phyloP scores from a whole-genome alignment of 2,888 invertebrate species.

The Ophioninae sp. region DNA sequence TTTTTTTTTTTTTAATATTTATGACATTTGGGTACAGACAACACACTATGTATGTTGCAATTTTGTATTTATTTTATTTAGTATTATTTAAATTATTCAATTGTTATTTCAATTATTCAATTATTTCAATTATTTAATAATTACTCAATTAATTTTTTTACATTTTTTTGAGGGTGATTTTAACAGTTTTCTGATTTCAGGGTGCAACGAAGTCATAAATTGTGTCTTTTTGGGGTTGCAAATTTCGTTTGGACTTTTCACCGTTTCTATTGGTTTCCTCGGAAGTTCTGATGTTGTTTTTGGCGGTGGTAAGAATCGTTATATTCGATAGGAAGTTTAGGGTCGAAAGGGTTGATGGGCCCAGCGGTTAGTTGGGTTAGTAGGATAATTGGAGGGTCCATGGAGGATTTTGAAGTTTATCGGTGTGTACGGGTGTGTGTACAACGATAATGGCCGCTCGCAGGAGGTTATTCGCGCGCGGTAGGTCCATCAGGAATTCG shows the following conservation, averaged over 20 bases:
- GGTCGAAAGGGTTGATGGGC: conserved; percentile 22
- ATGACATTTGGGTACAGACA: neutral
- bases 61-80: no score
- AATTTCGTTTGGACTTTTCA: neutral
- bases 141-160: no score
- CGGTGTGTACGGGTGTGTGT: neutral
- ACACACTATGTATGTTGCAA: no score
- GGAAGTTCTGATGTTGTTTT: neutral
- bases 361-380: conserved; percentile 48
- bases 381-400: conserved; percentile 57
- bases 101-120: no score
- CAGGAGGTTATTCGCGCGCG: conserved; percentile 64
- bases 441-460: conserved; percentile 54
- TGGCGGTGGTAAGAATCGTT: neutral
- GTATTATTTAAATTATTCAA: no score
- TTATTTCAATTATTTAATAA: no score
- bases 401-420: conserved; percentile 30
- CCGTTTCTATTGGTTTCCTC: neutral
- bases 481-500: conserved; percentile 66
- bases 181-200: no score
- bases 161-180: no score
- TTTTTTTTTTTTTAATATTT: neutral
- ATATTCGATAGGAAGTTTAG: conserved; percentile 6
- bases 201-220: no score
- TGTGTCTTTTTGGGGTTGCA: neutral